phyloP scores from a whole-genome alignment of 2,888 invertebrate genomes.

The Sepiola atlantica region DNA sequence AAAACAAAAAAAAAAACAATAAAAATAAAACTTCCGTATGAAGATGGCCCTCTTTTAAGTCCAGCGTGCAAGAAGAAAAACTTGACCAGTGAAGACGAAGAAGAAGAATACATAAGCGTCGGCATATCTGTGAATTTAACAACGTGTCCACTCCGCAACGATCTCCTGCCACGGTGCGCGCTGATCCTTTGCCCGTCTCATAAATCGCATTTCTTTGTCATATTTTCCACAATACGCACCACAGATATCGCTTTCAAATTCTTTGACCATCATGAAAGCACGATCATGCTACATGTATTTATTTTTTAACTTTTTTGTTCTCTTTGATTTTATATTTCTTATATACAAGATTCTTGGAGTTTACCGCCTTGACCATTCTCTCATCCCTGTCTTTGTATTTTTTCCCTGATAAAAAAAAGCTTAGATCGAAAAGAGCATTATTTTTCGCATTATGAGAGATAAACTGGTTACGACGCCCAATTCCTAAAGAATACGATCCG shows the following conservation, averaged over 20 bases:
- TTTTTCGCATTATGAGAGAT: background rate
- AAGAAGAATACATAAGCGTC: background rate
- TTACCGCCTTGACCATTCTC: background rate
- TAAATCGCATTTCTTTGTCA: background rate
- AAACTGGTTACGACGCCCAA: too few relatives aligned
- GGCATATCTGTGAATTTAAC: constrained; percentile 8
- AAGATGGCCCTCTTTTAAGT: background rate
- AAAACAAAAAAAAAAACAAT: too few relatives aligned
- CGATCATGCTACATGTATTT: background rate
- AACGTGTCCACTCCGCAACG: background rate
- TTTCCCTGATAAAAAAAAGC: background rate
- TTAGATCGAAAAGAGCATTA: background rate
- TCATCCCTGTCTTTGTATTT: background rate
- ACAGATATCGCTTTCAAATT: background rate
- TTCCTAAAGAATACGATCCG: too few relatives aligned
- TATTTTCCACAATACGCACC: background rate
- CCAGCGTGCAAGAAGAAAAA: background rate
- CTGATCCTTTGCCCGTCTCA: background rate
- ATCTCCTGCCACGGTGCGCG: background rate
- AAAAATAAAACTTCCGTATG: background rate
- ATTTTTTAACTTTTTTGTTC: background rate
- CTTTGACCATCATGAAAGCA: constrained; percentile 8
- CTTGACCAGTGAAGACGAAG: background rate
- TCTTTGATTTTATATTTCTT: background rate
- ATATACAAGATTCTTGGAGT: background rate